Percentiles rank a stretch among this genome's conserved stretches.
Conservation (phyloP, 2,797 vertebrate genomes). For the Stomatorhinus walkeri region DNA sequence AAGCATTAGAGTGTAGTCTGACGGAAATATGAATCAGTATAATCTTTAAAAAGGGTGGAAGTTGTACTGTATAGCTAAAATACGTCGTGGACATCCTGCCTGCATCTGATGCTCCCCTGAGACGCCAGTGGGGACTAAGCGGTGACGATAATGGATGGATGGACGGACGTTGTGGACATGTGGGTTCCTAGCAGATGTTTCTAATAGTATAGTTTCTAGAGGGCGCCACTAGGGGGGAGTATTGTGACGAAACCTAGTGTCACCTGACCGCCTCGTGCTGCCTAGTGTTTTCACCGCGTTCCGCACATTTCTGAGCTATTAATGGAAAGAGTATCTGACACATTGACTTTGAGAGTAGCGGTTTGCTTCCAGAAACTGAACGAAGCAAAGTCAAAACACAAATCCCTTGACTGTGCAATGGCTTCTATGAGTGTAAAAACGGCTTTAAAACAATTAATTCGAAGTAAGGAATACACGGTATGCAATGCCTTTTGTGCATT, state of each 20-base stretch:
- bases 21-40: not conserved
- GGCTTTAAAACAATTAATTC: not conserved
- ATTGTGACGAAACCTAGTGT: conserved; percentile 31
- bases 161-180: too few species aligned
- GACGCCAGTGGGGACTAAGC: not conserved
- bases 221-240: conserved; percentile 12
- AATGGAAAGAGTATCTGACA: conserved; percentile 52
- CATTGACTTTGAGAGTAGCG: conserved; percentile 48
- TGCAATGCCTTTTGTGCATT: not conserved
- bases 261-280: conserved; percentile 46
- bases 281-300: conserved; percentile 48
- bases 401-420: not conserved
- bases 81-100: not conserved
- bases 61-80: not conserved
- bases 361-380: conserved; percentile 8
- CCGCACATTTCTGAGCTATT: conserved; percentile 54
- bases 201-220: not conserved
- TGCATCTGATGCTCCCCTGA: too few species aligned
- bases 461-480: not conserved
- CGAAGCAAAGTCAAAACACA: not conserved
- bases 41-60: not conserved
- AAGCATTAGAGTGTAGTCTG: not conserved
- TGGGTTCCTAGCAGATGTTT: not conserved
- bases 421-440: not conserved
- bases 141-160: not conserved